A percentile compares a stretch with the other conserved stretches of the same genome.
phyloP scores from a whole-genome alignment of 2,888 invertebrate species.

The Exocentrus adspersus region DNA sequence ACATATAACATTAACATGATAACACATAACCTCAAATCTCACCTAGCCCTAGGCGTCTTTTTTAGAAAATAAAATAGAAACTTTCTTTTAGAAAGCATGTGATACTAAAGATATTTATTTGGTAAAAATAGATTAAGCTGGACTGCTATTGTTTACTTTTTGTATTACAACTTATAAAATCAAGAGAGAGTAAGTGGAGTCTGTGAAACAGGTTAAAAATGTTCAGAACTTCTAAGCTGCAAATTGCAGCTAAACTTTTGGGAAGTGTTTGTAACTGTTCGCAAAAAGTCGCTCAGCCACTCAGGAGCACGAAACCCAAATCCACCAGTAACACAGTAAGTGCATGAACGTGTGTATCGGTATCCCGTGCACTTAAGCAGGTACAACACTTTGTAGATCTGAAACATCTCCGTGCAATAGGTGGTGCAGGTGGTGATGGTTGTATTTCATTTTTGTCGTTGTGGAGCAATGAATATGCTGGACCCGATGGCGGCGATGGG shows the following conservation, averaged over 20 bases:
- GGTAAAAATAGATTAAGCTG: no score
- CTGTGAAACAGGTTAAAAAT: no score
- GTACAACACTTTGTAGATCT: constrained; percentile 75
- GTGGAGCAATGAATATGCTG: constrained; percentile 87
- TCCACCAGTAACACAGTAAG: constrained; percentile 62
- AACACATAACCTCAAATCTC: no score
- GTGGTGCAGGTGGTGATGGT: constrained; percentile 95
- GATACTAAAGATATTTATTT: no score
- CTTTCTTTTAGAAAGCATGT: no score
- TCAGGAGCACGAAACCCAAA: constrained; percentile 65
- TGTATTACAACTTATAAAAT: no score
- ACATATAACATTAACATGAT: no score
- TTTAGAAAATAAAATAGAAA: no score
- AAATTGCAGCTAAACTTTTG: constrained; percentile 17
- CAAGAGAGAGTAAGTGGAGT: no score
- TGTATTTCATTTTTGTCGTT: constrained; percentile 85
- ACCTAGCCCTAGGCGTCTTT: no score
- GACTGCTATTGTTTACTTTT: no score
- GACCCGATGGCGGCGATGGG: constrained; percentile 97
- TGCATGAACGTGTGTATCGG: constrained; percentile 39
- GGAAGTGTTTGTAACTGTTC: constrained; percentile 41
- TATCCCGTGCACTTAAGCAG: constrained; percentile 38
- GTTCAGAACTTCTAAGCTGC: constrained; percentile 32
- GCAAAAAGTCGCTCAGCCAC: constrained; percentile 57
- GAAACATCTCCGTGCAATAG: constrained; percentile 73